Evolutionary conservation across 2,888 invertebrate genomes (phyloP).

Genomic region (Platypus cylindrus): DNA sequence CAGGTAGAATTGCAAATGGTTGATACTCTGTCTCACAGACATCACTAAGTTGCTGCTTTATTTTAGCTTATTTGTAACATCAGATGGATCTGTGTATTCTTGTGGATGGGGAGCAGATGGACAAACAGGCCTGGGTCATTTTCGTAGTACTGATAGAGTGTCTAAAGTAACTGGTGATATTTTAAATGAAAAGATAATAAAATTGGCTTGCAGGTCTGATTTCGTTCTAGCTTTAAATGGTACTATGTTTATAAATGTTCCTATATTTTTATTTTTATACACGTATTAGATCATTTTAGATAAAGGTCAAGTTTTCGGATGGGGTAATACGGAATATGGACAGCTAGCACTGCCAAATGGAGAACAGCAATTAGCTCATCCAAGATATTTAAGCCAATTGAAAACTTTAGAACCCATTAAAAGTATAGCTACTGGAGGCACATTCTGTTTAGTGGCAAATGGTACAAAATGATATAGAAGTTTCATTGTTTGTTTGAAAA

Average conservation of each 20-base stretch:
- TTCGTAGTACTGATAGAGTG: constrained; percentile 45
- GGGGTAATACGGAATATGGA: constrained; percentile 92
- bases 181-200: constrained; percentile 64
- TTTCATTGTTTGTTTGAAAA: too few relatives aligned
- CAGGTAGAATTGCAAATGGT: constrained; percentile 38
- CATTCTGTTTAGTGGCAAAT: constrained; percentile 72
- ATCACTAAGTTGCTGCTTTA: background rate
- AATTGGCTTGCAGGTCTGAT: constrained; percentile 69
- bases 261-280: background rate
- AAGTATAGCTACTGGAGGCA: constrained; percentile 76
- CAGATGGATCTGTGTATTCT: constrained; percentile 66
- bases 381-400: constrained; percentile 51
- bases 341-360: constrained; percentile 52
- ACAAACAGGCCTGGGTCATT: constrained; percentile 74
- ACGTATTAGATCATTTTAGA: constrained; percentile 38
- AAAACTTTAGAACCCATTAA: constrained; percentile 59
- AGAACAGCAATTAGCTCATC: constrained; percentile 59
- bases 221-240: constrained; percentile 82
- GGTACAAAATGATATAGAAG: constrained; percentile 42
- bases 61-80: constrained; percentile 62
- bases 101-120: constrained; percentile 96
- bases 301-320: constrained; percentile 85
- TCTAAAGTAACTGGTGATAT: constrained; percentile 67
- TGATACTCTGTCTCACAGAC: background rate
- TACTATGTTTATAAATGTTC: constrained; percentile 26